These are phyloP conservation scores for Ginglymostoma cirratum DNA, from an alignment of 2,113 vertebrate genomes.

Conservation along the genomic window DNA sequence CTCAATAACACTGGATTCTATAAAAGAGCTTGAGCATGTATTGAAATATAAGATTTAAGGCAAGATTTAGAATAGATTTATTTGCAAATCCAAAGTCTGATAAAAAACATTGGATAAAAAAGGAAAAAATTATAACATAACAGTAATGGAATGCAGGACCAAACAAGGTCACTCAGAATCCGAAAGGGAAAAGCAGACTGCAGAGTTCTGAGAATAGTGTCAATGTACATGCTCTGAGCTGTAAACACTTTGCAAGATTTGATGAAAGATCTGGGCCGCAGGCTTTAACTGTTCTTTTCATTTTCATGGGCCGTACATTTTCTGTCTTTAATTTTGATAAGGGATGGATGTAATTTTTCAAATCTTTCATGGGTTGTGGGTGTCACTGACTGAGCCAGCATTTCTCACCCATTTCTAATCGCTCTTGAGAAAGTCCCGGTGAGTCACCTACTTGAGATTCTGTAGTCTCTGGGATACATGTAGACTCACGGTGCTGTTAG, in stretches of 20 bases:
- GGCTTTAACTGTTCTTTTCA: not conserved
- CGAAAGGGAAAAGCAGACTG: not conserved
- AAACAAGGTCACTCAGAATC: not conserved
- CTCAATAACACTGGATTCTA: not conserved
- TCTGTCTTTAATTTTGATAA: not conserved
- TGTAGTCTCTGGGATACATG: too few relatives aligned
- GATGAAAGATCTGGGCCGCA: not conserved
- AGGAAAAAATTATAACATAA: not conserved
- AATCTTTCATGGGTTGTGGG: not conserved
- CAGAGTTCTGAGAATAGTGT: too few relatives aligned
- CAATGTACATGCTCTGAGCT: not conserved
- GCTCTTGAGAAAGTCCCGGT: too few relatives aligned
- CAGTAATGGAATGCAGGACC: not conserved
- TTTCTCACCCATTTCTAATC: too few relatives aligned
- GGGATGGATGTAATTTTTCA: not conserved
- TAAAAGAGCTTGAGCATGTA: not conserved
- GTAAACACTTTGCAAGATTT: not conserved
- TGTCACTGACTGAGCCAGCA: not conserved
- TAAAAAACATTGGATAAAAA: not conserved
- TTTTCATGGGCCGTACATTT: not conserved
- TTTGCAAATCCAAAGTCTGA: not conserved
- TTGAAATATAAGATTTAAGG: not conserved
- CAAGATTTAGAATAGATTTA: not conserved
- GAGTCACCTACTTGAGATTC: too few relatives aligned
- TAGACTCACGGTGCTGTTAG: too few relatives aligned